phyloP scores from a whole-genome alignment of 2,888 invertebrate species.

The Ischnura elegans region DNA sequence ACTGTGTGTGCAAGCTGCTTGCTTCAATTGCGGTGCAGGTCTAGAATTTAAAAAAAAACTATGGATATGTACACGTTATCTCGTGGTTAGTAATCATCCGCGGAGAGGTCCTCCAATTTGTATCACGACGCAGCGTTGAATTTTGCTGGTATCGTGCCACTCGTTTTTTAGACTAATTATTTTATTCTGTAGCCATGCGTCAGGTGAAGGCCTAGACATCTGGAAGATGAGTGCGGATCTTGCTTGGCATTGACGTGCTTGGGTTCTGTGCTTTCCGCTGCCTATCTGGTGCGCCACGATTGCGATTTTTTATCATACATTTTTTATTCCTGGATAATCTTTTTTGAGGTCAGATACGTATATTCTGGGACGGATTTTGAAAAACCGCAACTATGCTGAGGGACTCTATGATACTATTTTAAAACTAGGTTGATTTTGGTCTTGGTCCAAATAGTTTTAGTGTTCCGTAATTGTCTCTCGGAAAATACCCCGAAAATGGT shows the following conservation, averaged over 20 bases:
- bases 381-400: too few relatives aligned
- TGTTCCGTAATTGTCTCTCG: too few relatives aligned
- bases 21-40: conserved; percentile 4
- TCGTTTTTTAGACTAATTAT: neutral
- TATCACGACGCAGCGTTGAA: neutral
- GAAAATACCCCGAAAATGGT: too few relatives aligned
- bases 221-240: neutral
- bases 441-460: too few relatives aligned
- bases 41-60: too few relatives aligned
- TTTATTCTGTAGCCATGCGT: neutral
- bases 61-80: neutral
- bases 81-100: neutral
- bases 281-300: too few relatives aligned
- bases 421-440: too few relatives aligned
- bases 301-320: too few relatives aligned
- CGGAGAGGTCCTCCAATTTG: neutral
- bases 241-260: neutral
- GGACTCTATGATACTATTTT: too few relatives aligned
- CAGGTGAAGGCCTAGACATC: neutral
- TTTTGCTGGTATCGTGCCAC: neutral
- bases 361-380: neutral
- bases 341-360: neutral
- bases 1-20: neutral
- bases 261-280: neutral
- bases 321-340: neutral